Evolutionary conservation across 1,140 invertebrate genomes (phyloP).

Genomic region (Drosophila hydei): DNA sequence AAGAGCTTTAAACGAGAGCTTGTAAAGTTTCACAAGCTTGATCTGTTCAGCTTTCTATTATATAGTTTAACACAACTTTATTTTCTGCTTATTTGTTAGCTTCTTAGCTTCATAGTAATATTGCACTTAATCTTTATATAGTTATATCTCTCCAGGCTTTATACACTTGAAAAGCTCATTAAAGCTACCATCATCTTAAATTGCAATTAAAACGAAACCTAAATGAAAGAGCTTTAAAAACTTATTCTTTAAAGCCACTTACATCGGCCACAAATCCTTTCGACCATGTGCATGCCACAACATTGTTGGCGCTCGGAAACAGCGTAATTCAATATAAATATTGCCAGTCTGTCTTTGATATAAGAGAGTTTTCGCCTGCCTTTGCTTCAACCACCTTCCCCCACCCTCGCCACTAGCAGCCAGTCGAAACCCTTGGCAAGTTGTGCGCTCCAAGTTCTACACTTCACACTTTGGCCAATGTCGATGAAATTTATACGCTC

Average conservation of each 20-base stretch:
- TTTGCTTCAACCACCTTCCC: too few species aligned
- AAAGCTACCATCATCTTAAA: too few species aligned
- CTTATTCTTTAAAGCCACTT: slow-evolving; percentile 1
- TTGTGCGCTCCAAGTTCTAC: slow-evolving; percentile 25
- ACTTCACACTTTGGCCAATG: slow-evolving; percentile 47
- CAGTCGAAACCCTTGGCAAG: slow-evolving; percentile 26
- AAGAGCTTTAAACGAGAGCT: too few species aligned
- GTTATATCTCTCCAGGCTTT: neutral
- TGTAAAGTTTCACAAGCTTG: too few species aligned
- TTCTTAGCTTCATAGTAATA: too few species aligned
- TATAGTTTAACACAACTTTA: too few species aligned
- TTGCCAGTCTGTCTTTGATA: slow-evolving; percentile 39
- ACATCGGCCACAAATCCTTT: slow-evolving; percentile 9
- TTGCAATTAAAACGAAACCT: neutral
- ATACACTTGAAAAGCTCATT: neutral
- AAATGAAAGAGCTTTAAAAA: too few species aligned
- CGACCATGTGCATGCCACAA: slow-evolving; percentile 19
- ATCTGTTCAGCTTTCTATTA: too few species aligned
- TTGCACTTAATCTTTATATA: too few species aligned
- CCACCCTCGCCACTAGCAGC: neutral
- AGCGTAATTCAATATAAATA: slow-evolving; percentile 64
- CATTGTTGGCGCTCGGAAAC: slow-evolving; percentile 37
- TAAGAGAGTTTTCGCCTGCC: neutral
- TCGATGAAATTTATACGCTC: slow-evolving; percentile 62
- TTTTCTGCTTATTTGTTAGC: too few species aligned